Evolutionary conservation across 2,888 invertebrate species (phyloP), one percentile per base, ranked within the genome.

Genomic region (Oxycera nigricornis): DNA sequence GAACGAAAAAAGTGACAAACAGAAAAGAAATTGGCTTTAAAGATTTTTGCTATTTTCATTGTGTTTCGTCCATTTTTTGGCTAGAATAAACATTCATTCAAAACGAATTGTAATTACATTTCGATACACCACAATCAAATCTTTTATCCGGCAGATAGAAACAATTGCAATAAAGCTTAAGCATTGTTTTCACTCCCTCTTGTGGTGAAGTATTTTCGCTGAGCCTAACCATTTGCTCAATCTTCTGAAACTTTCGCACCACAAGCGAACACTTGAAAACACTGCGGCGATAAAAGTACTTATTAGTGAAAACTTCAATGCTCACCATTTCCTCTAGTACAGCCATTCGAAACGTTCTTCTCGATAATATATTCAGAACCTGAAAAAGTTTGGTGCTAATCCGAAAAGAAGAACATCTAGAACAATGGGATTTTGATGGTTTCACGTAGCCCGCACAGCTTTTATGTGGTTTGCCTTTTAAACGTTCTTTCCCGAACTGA

Each of bases 401-500:
- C 61, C 31, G 28, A 61, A 6, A 14, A 61, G 31, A 31, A 17
- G 61, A 17, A 31, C 24, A n/a, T 61, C 31, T n/a, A 7, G 7
- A n/a, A 3, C 7, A 61, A 31, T 31, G 17, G 3, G 6, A 61
- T 14, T 11, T 61, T n/a, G n/a, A 46, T 7, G 46, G 22, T 28
- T 28, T 28, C 31, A 61, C 30, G 61, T 30, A 31, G 20, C n/a
- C 61, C 30, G 26, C n/a, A n/a, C 7, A 61, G 20, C 31, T 61
- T 61, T 61, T 61, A 31, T 59, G 61, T 61, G 61, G 61, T 61
- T 61, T 30, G 3, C n/a, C 61, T 61, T 61, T 11, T 31, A 61
- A 61, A 14, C 14, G 31, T 17, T 30, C 14, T 17, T 17, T 2
- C 14, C 17, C 17, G 46, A 46, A 46, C 11, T 35, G n/a, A n/a